Base-by-base conservation (phyloP, 2,888 invertebrate genomes). In the Prenolepis imparis region DNA sequence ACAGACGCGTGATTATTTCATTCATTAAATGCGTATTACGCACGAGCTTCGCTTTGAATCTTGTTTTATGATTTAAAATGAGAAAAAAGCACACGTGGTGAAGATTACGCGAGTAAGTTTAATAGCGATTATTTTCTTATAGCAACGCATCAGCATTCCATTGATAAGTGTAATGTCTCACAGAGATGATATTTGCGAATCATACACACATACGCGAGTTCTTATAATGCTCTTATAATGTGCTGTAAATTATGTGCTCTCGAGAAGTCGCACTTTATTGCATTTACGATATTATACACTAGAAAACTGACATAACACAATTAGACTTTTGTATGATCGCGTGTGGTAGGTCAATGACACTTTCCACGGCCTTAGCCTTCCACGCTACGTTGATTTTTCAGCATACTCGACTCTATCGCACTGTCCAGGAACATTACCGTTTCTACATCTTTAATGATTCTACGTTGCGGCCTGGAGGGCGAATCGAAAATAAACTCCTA, bases 401-500 rank as follows among this genome's bases (percentile, higher is more conserved):
- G 11, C 68, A 72, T 68, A 63, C 77, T 83, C 67, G 73, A 83
- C 61, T 84, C 78, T 67, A 84, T 89, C 84, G 86, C 87, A 87
- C 70, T 83, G 84, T 85, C 86, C 90, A 89, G 87, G 89, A 89
- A 87, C 84, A 84, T 83, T 82, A 66, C 77, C 84, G 84, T 82
- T 73, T 78, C 73, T 83, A 66, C 67, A 83, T 63, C 81, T 88
- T 85, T 77, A 73, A 83, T 77, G 66, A 12, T 83, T 84, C 78
- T 78, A 85, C 83, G 39, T 73, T 67, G 83, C 78, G 89, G 88
- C 86, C 88, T 90, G 88, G 87, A 88, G 86, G 87, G 89, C 86
- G 90, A 90, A 90, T 91, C 90, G 91, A 90, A 92, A 87, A 90
- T 90, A 91, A 91, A 91, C 87, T 89, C 88, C 86, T 83, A 83